phyloP scores from a whole-genome alignment of 2,888 invertebrate species.

The Tachina fera region DNA sequence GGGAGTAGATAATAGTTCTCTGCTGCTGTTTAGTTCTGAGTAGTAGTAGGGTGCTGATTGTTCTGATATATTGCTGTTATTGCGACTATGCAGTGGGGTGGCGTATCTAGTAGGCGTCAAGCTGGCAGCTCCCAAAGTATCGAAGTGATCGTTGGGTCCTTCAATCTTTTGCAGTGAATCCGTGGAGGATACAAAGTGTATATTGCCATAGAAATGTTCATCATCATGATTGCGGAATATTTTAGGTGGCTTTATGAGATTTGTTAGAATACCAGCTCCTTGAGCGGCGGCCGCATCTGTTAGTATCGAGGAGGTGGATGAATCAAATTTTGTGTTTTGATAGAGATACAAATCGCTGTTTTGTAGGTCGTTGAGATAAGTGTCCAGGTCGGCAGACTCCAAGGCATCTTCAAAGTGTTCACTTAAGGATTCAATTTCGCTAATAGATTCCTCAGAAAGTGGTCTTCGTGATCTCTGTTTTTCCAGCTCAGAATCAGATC shows the following conservation, averaged over 20 bases:
- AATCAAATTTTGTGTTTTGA: conserved; percentile 74
- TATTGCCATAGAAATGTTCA: conserved; percentile 82
- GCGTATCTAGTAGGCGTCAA: conserved; percentile 74
- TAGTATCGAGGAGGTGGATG: conserved; percentile 64
- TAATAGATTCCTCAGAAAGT: conserved; percentile 88
- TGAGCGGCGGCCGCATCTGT: conserved; percentile 75
- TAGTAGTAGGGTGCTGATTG: conserved; percentile 93
- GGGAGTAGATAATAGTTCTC: conserved; percentile 74
- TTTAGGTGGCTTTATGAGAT: conserved; percentile 82
- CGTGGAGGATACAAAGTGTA: conserved; percentile 82
- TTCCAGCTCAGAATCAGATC: conserved; percentile 84
- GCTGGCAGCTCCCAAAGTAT: conserved; percentile 74
- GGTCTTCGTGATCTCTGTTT: conserved; percentile 88
- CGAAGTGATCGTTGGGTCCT: conserved; percentile 68
- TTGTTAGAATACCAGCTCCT: conserved; percentile 76
- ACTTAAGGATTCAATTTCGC: conserved; percentile 86
- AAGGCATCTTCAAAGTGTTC: conserved; percentile 84
- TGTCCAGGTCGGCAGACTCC: conserved; percentile 87
- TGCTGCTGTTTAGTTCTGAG: conserved; percentile 85
- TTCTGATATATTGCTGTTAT: conserved; percentile 85
- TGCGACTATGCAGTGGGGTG: conserved; percentile 85
- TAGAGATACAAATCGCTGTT: conserved; percentile 84
- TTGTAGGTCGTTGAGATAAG: conserved; percentile 86
- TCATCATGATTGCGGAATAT: conserved; percentile 81
- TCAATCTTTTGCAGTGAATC: conserved; percentile 80